These are phyloP conservation scores for Rapana venosa DNA, from an alignment of 2,888 invertebrate genomes.

Conservation along the genomic window DNA sequence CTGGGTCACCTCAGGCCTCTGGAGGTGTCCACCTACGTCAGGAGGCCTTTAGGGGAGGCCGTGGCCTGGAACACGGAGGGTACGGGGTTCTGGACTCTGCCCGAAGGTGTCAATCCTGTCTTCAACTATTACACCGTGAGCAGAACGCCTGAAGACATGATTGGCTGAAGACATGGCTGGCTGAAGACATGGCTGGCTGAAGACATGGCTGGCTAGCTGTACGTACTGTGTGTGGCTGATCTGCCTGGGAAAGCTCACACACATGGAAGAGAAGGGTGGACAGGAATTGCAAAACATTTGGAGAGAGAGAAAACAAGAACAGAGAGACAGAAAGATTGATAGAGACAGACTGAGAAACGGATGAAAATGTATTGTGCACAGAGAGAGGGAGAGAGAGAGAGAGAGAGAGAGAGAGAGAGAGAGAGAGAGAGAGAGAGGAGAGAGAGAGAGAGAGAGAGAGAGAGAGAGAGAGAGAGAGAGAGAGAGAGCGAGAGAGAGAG, in stretches of 20 bases:
- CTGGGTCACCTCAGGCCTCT: neutral
- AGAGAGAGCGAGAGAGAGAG: neutral
- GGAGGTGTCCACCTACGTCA: neutral
- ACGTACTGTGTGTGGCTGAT: neutral
- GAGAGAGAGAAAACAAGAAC: neutral
- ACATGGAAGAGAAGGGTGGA: too few species aligned
- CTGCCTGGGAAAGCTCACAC: too few species aligned
- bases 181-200: neutral
- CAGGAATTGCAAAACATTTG: neutral
- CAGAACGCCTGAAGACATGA: neutral
- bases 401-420: neutral
- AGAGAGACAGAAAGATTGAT: neutral
- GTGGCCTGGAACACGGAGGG: constrained; percentile 42
- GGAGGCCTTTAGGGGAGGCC: constrained; percentile 39
- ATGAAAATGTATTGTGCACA: too few species aligned
- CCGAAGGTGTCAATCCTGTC: constrained; percentile 34
- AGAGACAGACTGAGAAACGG: neutral
- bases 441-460: neutral
- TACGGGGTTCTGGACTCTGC: constrained; percentile 44
- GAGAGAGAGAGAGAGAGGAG: neutral
- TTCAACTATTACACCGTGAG: neutral
- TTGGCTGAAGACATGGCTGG: neutral
- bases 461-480: neutral
- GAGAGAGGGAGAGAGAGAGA: neutral
- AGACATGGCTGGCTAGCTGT: neutral